phyloP scores from a whole-genome alignment of 2,113 vertebrate species.

The Dicaeum eximium region DNA sequence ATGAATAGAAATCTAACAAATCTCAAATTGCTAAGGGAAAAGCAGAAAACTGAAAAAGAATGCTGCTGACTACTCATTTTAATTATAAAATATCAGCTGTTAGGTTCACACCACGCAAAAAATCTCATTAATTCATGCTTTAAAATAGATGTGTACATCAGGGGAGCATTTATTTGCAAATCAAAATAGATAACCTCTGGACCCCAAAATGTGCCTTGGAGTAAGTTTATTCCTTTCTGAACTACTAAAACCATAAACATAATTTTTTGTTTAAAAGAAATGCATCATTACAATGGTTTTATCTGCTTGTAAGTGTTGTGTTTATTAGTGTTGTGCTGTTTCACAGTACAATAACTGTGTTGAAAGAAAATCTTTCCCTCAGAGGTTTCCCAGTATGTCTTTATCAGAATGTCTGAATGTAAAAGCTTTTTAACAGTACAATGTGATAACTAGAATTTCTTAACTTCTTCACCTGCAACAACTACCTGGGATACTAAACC shows the following conservation, averaged over 20 bases:
- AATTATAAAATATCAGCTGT: constrained; percentile 3
- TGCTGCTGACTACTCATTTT: not conserved
- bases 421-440: not conserved
- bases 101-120: not conserved
- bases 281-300: not conserved
- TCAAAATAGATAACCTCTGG: not conserved
- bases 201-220: not conserved
- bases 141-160: constrained; percentile 5
- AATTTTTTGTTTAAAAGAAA: not conserved
- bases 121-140: not conserved
- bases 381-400: not conserved
- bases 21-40: not conserved
- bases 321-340: not conserved
- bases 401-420: not conserved
- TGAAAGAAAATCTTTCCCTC: not conserved
- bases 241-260: not conserved
- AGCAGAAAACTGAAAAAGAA: constrained; percentile 8
- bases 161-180: not conserved
- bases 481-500: not conserved
- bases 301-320: not conserved
- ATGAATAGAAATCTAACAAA: not conserved
- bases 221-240: not conserved
- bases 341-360: not conserved
- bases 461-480: not conserved
- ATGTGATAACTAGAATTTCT: not conserved